Base-by-base conservation (phyloP, 2,888 invertebrate species). In the Hirtodrosophila histrioides region DNA sequence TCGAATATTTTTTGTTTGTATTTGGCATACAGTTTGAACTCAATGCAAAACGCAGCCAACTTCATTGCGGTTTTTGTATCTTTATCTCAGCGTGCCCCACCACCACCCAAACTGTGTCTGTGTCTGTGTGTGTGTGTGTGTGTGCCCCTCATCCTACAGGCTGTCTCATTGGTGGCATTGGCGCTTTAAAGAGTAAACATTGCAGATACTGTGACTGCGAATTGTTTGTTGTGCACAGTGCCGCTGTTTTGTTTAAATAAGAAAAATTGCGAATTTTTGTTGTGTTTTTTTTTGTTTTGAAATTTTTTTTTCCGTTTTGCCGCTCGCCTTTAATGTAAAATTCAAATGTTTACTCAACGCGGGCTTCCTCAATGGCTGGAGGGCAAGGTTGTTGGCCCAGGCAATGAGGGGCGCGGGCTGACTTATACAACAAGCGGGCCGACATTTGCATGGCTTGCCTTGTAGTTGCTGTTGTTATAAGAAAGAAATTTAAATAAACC, bases 401-500 rank as follows among this genome's bases (percentile, higher is more conserved):
- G 31, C 41, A 50, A 36, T 23, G 24, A 24, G 29, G 27, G 23
- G 12, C n/a, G 11, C 31, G 24, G 31, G 27, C 2, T 48, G 62
- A 61, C 83, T 80, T 80, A 80, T 86, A 86, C 80, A 85, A 80
- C 66, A 64, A 69, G 66, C 70, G 64, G 64, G 50, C 57, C 40
- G 71, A 75, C 82, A 82, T 82, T 82, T 87, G 82, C 87, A 82
- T 87, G 87, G 82, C 79, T 81, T 81, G 74, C 75, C 75, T 74
- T 74, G 71, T 79, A 37, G 53, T 55, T 46, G 65, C 33, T 58
- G 75, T 53, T 75, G 58, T 69, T 73, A 68, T 78, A 80, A 86
- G 85, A 87, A 86, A 87, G 87, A 82, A 82, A 82, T 82, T 82
- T 87, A 82, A 82, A 82, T 82, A 82, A 82, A 82, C 87, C 85